These are phyloP conservation scores for Trichosurus vulpecula DNA, from an alignment of 2,797 vertebrate species.

Conservation along the genomic window DNA sequence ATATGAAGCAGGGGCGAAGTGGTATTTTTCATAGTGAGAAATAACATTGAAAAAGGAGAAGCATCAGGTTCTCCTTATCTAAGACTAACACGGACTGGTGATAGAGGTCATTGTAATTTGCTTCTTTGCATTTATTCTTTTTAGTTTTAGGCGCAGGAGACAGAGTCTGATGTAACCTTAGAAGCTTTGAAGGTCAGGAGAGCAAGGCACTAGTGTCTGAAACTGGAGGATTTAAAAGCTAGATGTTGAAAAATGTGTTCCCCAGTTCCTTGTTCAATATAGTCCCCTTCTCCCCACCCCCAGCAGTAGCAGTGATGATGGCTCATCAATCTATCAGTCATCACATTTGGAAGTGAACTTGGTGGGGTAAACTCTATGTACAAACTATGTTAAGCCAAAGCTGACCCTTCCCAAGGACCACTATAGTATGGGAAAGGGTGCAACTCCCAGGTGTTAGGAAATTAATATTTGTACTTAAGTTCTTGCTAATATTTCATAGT, in stretches of 20 bases:
- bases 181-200: background rate
- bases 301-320: background rate
- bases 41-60: background rate
- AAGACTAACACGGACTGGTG: background rate
- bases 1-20: background rate
- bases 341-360: background rate
- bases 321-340: background rate
- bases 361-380: background rate
- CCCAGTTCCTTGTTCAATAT: background rate
- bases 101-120: background rate
- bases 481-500: background rate
- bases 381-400: background rate
- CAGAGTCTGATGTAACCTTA: background rate
- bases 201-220: background rate
- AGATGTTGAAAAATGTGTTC: background rate
- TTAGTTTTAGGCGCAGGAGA: background rate
- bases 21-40: background rate
- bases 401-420: background rate
- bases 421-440: background rate
- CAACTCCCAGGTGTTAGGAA: background rate
- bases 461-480: background rate
- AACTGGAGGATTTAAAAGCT: background rate
- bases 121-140: background rate
- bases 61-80: background rate
- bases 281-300: background rate